Evolutionary conservation across 37 sponge, comb jelly and placozoan species (phyloP).

Genomic region (Ephydatia muelleri): DNA sequence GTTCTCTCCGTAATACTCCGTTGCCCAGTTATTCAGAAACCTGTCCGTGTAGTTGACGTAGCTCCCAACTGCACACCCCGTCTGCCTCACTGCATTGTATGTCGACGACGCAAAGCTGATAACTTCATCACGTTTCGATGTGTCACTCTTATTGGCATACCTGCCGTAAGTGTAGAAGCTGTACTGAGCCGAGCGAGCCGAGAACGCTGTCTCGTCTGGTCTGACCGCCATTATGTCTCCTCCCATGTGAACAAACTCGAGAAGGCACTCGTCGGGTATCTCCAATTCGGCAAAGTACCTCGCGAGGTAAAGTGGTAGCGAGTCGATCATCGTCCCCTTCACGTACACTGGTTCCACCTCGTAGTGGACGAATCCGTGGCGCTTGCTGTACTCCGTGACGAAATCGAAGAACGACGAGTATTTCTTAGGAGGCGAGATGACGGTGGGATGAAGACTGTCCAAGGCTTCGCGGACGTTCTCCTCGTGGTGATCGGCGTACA

Average conservation of each 20-base stretch:
- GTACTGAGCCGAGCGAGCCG: constrained; percentile 10
- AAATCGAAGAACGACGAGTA: constrained; percentile 10
- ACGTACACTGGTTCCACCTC: constrained; percentile 35
- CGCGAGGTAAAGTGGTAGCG: constrained; percentile 6
- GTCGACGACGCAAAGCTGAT: constrained; percentile 16
- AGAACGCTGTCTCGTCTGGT: constrained; percentile 11
- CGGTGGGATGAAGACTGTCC: constrained; percentile 1
- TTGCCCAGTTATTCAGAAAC: constrained; percentile 12
- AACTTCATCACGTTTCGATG: constrained; percentile 1
- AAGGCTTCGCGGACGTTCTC: constrained; percentile 10
- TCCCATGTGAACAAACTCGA: constrained; percentile 41
- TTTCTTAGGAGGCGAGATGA: background rate
- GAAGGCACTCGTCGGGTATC: constrained; percentile 3
- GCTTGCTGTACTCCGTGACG: constrained; percentile 9
- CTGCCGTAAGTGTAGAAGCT: constrained; percentile 18
- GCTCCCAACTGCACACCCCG: constrained; percentile 15
- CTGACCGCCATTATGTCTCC: background rate
- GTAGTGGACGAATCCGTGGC: constrained; percentile 35
- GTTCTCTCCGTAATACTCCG: constrained; percentile 32
- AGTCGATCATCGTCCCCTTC: constrained; percentile 20
- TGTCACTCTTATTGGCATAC: background rate
- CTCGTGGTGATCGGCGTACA: constrained; percentile 36
- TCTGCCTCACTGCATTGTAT: background rate
- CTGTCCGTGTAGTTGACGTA: constrained; percentile 49
- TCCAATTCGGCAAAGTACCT: background rate